Base-by-base conservation (phyloP, 2,888 invertebrate species). In the Panopea generosa region DNA sequence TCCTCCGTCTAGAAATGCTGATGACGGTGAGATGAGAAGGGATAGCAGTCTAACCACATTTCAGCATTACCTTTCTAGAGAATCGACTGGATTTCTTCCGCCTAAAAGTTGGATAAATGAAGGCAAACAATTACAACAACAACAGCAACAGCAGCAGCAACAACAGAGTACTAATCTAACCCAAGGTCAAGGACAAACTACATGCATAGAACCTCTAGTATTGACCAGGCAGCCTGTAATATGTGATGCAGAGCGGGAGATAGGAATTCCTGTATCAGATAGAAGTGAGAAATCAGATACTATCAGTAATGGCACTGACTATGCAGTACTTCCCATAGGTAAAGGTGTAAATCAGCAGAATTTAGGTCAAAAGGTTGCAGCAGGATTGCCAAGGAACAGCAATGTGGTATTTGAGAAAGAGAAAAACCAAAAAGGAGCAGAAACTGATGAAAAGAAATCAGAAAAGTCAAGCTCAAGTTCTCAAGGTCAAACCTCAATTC, bases 11-110 rank as follows among this genome's bases (percentile, higher is more conserved):
- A 18, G 27, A 20, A 16, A 56, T 38, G 24, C 18, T n/a, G 33
- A 33, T 33, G 33, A 33, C 11, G 33, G 33, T 4, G 33, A 33
- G 4, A 33, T 33, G 33, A 33, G 33, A 33, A 62, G 75, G 43
- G 78, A 69, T 2, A 86, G 84, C 74, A 84, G 82, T 68, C 68
- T 80, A 43, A 83, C 81, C 7, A 81, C 83, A 24, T 85, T 84
- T 61, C 81, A 83, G 56, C 80, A 80, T 2, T 86, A 81, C 53
- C 69, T 84, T 7, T 74, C 77, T 22, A 61, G 84, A 45, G 83
- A 83, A 33, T 83, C 84, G 2, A 53, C 62, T 47, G 82, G 77
- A 24, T 77, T 79, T 68, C 57, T 77, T 16, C 71, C 33, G 11
- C 33, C 78, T 2, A 61, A 47, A 11, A 57, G 69, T 52, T 66